Evolutionary conservation across 2,888 invertebrate genomes (phyloP).

Genomic region (Girardia tigrina): DNA sequence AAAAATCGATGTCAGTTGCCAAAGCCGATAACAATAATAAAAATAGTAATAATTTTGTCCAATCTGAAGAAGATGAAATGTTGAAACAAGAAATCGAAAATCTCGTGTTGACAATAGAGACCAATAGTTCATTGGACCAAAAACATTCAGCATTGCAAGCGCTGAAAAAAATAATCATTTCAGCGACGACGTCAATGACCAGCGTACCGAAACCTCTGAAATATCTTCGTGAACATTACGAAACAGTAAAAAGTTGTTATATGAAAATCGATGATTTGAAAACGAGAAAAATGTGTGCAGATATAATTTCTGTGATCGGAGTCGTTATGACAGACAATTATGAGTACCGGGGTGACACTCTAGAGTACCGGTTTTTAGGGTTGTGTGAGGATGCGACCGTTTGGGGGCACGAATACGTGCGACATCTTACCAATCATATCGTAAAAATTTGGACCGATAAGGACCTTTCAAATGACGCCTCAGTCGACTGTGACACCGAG

Average conservation of each 20-base stretch:
- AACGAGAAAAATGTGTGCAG: constrained; percentile 68
- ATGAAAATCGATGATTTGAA: constrained; percentile 65
- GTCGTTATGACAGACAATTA: constrained; percentile 66
- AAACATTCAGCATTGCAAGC: constrained; percentile 72
- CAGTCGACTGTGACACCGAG: too few species aligned
- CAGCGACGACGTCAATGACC: constrained; percentile 97
- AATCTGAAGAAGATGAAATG: too few species aligned
- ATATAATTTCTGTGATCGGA: constrained; percentile 89
- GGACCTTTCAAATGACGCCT: constrained; percentile 3
- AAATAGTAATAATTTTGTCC: too few species aligned
- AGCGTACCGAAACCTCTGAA: constrained; percentile 96
- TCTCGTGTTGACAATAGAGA: too few species aligned
- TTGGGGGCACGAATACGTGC: constrained; percentile 98
- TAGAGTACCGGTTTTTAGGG: constrained; percentile 73
- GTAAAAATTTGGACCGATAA: constrained; percentile 65
- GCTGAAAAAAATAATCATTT: constrained; percentile 72
- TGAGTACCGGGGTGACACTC: constrained; percentile 59
- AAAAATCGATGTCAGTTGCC: too few species aligned
- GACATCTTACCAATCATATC: constrained; percentile 70
- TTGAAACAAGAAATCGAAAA: too few species aligned
- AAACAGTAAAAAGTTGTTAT: constrained; percentile 68
- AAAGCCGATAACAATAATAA: too few species aligned
- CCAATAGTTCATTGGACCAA: too few species aligned
- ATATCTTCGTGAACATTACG: constrained; percentile 79
- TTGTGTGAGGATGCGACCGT: constrained; percentile 73